These are phyloP conservation scores for Otus sunia DNA, from an alignment of 2,113 vertebrate genomes.

Conservation along the genomic window DNA sequence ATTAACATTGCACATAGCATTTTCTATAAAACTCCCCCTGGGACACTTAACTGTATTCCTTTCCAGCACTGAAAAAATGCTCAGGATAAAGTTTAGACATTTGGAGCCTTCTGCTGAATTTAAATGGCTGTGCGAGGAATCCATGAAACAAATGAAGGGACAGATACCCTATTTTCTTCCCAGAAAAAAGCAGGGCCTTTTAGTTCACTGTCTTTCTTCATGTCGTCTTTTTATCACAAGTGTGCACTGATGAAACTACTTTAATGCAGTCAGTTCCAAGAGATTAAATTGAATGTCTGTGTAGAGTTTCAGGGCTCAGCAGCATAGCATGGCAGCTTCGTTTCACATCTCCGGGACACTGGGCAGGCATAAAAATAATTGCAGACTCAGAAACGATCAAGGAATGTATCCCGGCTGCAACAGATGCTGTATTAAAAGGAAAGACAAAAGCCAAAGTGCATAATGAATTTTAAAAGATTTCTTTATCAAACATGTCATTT, in stretches of 20 bases:
- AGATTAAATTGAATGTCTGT: slow-evolving; percentile 57
- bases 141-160: slow-evolving; percentile 42
- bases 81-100: slow-evolving; percentile 47
- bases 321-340: slow-evolving; percentile 33
- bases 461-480: slow-evolving; percentile 75
- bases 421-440: slow-evolving; percentile 72
- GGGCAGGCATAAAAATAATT: slow-evolving; percentile 65
- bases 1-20: slow-evolving; percentile 26
- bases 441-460: slow-evolving; percentile 73
- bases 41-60: slow-evolving; percentile 30
- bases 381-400: slow-evolving; percentile 73
- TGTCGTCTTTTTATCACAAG: slow-evolving; percentile 44
- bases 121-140: slow-evolving; percentile 15
- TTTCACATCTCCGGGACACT: slow-evolving; percentile 57
- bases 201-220: slow-evolving; percentile 33
- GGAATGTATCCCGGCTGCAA: slow-evolving; percentile 62
- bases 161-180: slow-evolving; percentile 46
- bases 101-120: slow-evolving; percentile 43
- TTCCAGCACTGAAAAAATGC: slow-evolving; percentile 18
- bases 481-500: slow-evolving; percentile 76
- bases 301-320: slow-evolving; percentile 33
- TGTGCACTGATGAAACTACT: slow-evolving; percentile 28
- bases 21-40: slow-evolving; percentile 24
- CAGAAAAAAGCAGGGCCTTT: background rate
- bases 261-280: slow-evolving; percentile 53